Percentiles rank a stretch among this genome's conserved stretches.
phyloP scores from a whole-genome alignment of 2,113 vertebrate species.

The Procapra przewalskii region DNA sequence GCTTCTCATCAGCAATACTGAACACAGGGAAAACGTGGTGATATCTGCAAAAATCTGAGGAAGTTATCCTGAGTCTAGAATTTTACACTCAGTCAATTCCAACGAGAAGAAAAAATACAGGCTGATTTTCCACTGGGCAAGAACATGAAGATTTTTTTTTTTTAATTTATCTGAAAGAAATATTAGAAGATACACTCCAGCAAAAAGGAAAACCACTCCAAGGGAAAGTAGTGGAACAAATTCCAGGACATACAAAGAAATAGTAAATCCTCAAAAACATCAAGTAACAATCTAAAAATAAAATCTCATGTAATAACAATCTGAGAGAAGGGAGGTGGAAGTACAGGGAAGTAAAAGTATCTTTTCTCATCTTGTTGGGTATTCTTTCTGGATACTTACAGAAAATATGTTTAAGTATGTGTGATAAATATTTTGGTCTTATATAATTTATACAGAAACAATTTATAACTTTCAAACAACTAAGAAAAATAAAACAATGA shows the following conservation, averaged over 20 bases:
- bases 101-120: background rate
- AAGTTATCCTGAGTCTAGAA: background rate
- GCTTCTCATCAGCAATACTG: background rate
- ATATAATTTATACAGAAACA: background rate
- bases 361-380: background rate
- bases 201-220: background rate
- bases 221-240: background rate
- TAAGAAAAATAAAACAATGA: background rate
- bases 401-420: background rate
- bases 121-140: background rate
- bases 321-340: background rate
- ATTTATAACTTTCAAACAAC: slow-evolving; percentile 2
- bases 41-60: background rate
- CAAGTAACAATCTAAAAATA: background rate
- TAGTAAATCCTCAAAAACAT: background rate
- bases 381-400: background rate
- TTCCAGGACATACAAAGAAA: background rate
- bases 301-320: background rate
- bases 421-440: background rate
- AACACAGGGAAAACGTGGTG: background rate
- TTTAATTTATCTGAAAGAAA: slow-evolving; percentile 8
- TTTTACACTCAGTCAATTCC: background rate
- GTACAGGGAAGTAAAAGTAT: background rate
- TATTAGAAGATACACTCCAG: background rate
- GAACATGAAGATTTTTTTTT: background rate